These are phyloP conservation scores for Phyllotis vaccarum DNA, from an alignment of 2,797 vertebrate genomes.

Conservation along the genomic window DNA sequence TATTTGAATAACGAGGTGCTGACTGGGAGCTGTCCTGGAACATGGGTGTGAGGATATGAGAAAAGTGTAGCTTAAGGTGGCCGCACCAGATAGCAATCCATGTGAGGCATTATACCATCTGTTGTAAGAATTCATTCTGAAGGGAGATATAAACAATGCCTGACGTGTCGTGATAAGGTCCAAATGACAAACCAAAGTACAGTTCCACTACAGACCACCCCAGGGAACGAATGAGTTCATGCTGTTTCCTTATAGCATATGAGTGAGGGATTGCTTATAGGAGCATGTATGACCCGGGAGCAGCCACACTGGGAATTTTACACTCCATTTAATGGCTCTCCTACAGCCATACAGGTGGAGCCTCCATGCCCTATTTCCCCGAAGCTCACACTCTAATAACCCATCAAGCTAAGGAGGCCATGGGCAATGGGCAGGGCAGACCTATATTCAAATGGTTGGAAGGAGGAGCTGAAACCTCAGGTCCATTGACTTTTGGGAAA, in stretches of 20 bases:
- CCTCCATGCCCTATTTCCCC: no score
- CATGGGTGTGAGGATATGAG: fast-evolving
- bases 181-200: not conserved
- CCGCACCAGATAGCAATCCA: fast-evolving
- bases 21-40: not conserved
- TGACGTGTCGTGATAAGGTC: not conserved
- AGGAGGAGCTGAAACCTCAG: no score
- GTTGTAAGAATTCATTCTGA: not conserved
- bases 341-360: not conserved
- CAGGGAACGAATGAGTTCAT: not conserved
- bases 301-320: not conserved
- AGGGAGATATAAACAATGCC: not conserved
- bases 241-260: not conserved
- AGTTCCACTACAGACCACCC: not conserved
- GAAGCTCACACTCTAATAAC: not conserved
- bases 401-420: not conserved
- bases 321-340: no score
- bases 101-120: fast-evolving
- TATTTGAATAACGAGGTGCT: not conserved
- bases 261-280: not conserved
- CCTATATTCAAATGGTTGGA: no score
- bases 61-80: not conserved
- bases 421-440: not conserved
- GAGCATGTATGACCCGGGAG: not conserved
- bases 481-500: not conserved